These are phyloP conservation scores for Epistrophe eligans DNA, from an alignment of 2,888 invertebrate species.

Conservation along the genomic window DNA sequence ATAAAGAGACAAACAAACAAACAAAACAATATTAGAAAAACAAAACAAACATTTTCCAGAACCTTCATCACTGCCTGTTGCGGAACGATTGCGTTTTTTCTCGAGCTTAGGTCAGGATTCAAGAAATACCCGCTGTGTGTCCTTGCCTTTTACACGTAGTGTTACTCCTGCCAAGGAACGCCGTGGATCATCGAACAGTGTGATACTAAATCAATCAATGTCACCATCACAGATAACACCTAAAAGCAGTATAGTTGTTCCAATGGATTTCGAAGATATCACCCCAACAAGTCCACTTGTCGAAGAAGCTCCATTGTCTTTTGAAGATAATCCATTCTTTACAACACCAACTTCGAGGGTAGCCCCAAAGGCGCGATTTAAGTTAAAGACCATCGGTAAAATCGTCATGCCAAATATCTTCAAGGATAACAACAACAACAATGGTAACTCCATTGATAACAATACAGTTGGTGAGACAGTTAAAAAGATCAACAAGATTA, in stretches of 20 bases:
- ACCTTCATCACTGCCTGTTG: conserved; percentile 82
- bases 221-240: conserved; percentile 76
- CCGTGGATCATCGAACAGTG: conserved; percentile 69
- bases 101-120: conserved; percentile 80
- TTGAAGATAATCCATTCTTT: conserved; percentile 42
- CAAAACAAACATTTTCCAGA: conserved; percentile 78
- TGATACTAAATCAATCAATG: conserved; percentile 32
- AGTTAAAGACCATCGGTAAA: conserved; percentile 81
- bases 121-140: conserved; percentile 48
- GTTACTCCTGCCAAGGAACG: conserved; percentile 77
- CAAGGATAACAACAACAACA: conserved; percentile 79
- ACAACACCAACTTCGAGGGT: conserved; percentile 69
- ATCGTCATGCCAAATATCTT: conserved; percentile 81
- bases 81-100: conserved; percentile 83
- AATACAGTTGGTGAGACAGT: conserved; percentile 50
- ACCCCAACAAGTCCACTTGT: conserved; percentile 40
- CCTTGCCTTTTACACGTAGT: conserved; percentile 39
- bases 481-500: conserved; percentile 82
- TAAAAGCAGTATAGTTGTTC: conserved; percentile 77
- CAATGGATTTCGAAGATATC: conserved; percentile 63
- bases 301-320: conserved; percentile 6
- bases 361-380: conserved; percentile 78
- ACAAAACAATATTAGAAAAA: conserved; percentile 23
- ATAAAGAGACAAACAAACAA: conserved; percentile 3
- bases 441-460: conserved; percentile 68